Evolutionary conservation across 1,140 invertebrate species (phyloP).

Genomic region (Drosophila yakuba): DNA sequence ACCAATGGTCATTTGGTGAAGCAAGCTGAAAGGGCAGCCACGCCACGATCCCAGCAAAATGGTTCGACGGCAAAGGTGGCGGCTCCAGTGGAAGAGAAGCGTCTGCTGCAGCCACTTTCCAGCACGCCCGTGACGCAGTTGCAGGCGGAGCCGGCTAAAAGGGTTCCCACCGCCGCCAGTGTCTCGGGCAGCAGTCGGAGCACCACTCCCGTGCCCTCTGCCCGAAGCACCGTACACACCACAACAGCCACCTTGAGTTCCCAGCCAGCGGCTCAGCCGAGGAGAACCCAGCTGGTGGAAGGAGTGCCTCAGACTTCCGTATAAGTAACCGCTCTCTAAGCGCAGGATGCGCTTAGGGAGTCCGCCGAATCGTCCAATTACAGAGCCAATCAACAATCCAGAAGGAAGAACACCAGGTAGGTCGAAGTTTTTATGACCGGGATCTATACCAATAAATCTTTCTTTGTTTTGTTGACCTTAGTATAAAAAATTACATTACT

Average conservation of each 20-base stretch:
- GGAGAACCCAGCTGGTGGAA: conserved; percentile 80
- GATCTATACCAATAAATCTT: too few relatives aligned
- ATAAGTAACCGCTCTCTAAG: conserved; percentile 84
- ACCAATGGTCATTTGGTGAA: conserved; percentile 65
- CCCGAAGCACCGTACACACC: conserved; percentile 68
- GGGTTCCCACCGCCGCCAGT: conserved; percentile 23
- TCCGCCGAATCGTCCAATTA: conserved; percentile 30
- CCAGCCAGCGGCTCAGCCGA: conserved; percentile 57
- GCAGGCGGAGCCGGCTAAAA: conserved; percentile 62
- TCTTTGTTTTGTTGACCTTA: too few relatives aligned
- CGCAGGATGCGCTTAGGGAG: conserved; percentile 72
- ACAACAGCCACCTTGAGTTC: conserved; percentile 67
- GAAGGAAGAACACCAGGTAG: background rate
- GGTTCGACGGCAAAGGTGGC: conserved; percentile 29
- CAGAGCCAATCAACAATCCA: conserved; percentile 33
- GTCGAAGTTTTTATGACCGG: background rate
- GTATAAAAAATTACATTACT: background rate
- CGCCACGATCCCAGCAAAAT: conserved; percentile 47
- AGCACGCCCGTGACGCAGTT: conserved; percentile 69
- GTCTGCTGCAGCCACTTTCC: conserved; percentile 67
- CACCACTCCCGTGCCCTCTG: conserved; percentile 75
- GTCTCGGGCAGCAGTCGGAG: conserved; percentile 66
- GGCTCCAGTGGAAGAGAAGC: conserved; percentile 63
- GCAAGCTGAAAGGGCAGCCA: conserved; percentile 39
- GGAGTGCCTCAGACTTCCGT: conserved; percentile 83